Evolutionary conservation across 2,113 vertebrate species (phyloP), one percentile per base, ranked within the genome.

Genomic region (Morone chrysops): DNA sequence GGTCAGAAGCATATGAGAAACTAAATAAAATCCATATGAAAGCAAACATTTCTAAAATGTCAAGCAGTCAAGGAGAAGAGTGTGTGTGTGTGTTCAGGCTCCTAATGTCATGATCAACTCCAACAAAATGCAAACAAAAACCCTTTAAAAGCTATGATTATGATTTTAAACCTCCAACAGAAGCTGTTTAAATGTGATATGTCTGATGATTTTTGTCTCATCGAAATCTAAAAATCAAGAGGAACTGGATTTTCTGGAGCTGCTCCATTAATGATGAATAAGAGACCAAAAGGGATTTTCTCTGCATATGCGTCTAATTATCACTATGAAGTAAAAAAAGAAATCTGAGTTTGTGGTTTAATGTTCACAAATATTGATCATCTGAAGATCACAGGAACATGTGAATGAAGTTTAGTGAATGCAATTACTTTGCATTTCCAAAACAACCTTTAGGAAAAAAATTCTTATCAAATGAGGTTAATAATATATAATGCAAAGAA

Each of bases 41-140:
- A 75, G 78, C 47, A 87, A 91, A 87, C 70, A 86, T 83, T 84
- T 90, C 59, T 82, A 25, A 92, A 92, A 92, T 92, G 85, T 90
- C 86, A 91, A n/a, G 66, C 63, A 41, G 79, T 61, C 5, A 25
- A 41, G 31, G 47, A 82, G 51, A 50, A 2, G 50, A 31, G 57
- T 59, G 31, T 31, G 31, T 31, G 43, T 31, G 70, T 41, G 8
- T 65, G 31, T 67, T 36, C 14, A 50, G 71, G 73, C 59, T 3
- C 5, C 51, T 41, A 84, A 78, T 79, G 85, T 79, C 80, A 70
- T 2, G 4, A 89, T 80, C 63, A 66, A 48, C 40, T 1, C 12
- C 63, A 76, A 72, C 48, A 61, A 67, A 72, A 77, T 51, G 20
- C 31, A 76, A 87, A 85, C 71, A 77, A 56, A 86, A 63, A 83